A percentile compares a stretch with the other conserved stretches of the same genome.
Conservation (phyloP, 1,140 invertebrate genomes). For the Trypoxylus dichotomus region DNA sequence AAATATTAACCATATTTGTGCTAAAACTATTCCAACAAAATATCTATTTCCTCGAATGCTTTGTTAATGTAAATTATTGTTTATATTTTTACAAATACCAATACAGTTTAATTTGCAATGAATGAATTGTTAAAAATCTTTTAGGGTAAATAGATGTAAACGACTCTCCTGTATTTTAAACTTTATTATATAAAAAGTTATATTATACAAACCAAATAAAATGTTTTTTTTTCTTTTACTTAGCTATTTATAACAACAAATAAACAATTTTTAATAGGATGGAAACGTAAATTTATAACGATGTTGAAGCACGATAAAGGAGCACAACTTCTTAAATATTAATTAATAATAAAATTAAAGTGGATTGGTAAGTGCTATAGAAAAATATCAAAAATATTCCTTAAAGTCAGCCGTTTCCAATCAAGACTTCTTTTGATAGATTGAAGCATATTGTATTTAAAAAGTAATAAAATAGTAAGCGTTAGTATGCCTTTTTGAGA, state of each 20-base stretch:
- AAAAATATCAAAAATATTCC: conserved; percentile 9
- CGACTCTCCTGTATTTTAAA: background rate
- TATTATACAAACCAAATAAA: conserved; percentile 14
- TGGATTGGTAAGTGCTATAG: background rate
- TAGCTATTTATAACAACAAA: background rate
- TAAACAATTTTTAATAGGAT: background rate
- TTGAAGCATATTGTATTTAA: background rate
- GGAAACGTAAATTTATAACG: background rate
- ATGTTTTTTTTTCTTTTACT: background rate
- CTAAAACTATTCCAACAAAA: conserved; percentile 7
- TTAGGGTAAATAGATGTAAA: no score
- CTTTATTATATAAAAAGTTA: conserved; percentile 11
- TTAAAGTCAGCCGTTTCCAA: background rate
- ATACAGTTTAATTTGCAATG: no score
- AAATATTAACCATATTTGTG: background rate
- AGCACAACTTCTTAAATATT: background rate
- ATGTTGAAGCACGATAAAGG: background rate
- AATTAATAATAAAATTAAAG: background rate
- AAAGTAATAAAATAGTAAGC: conserved; percentile 1
- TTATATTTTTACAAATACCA: background rate
- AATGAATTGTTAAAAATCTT: no score
- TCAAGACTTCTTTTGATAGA: background rate
- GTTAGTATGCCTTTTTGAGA: background rate
- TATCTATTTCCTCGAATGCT: background rate
- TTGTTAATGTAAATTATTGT: background rate